Conservation (phyloP, 1,140 invertebrate genomes). For the Patella vulgata region DNA sequence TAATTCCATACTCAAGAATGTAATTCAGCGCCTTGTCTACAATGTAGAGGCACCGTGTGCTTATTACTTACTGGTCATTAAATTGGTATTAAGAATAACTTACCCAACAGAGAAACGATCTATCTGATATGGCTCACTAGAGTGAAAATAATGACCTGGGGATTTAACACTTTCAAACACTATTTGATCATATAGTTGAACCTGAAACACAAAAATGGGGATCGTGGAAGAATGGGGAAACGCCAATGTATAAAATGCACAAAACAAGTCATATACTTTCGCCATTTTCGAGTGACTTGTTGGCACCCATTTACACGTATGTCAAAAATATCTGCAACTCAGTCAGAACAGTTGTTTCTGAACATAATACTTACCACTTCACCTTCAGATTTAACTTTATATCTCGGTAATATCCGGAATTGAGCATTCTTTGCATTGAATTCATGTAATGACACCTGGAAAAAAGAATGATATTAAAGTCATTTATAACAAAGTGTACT, state of each 20-base stretch:
- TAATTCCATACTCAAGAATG: too few relatives aligned
- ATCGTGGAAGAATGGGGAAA: background rate
- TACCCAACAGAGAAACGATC: constrained; percentile 56
- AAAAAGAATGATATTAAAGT: constrained; percentile 5
- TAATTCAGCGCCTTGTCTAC: too few relatives aligned
- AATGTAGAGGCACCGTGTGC: too few relatives aligned
- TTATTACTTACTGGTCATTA: too few relatives aligned
- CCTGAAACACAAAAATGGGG: constrained; percentile 39
- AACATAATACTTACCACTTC: constrained; percentile 65
- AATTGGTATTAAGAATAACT: constrained; percentile 7
- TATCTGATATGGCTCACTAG: constrained; percentile 59
- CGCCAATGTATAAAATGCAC: background rate
- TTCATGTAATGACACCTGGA: constrained; percentile 61
- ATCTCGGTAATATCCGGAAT: constrained; percentile 64
- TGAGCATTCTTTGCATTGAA: constrained; percentile 67
- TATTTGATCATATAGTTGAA: constrained; percentile 65
- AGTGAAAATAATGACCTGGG: constrained; percentile 66
- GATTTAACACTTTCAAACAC: constrained; percentile 67
- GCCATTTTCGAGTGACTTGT: too few relatives aligned
- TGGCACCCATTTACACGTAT: too few relatives aligned
- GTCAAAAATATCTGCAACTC: too few relatives aligned
- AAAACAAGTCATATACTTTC: too few relatives aligned
- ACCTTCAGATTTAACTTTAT: constrained; percentile 68
- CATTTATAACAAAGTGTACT: too few relatives aligned
- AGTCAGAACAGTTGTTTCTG: too few relatives aligned